Percentiles rank a stretch among this genome's conserved stretches.
phyloP scores from a whole-genome alignment of 2,113 vertebrate species.

The Danionella cerebrum region DNA sequence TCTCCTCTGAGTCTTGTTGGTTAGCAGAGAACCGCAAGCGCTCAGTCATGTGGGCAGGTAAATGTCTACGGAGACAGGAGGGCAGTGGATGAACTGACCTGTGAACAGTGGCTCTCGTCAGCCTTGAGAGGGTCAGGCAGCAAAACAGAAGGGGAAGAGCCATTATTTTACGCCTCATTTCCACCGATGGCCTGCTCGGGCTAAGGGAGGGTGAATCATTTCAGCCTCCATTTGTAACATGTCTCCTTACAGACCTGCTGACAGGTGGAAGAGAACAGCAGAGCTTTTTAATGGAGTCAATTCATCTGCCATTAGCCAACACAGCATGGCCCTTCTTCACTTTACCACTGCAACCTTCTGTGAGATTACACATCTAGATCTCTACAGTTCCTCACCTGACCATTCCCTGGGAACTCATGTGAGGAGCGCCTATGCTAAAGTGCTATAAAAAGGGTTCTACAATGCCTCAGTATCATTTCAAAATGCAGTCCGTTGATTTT shows the following conservation, averaged over 20 bases:
- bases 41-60: background rate
- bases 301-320: constrained; percentile 16
- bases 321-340: background rate
- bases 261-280: constrained; percentile 10
- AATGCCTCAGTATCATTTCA: background rate
- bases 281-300: constrained; percentile 27
- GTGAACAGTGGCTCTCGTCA: constrained; percentile 50
- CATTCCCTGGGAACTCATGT: background rate
- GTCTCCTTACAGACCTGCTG: constrained; percentile 20
- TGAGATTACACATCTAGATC: constrained; percentile 25
- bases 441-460: background rate
- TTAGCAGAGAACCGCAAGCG: constrained; percentile 1
- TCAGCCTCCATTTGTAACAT: constrained; percentile 12
- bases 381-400: background rate
- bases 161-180: constrained; percentile 36
- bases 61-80: constrained; percentile 14
- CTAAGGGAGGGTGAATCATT: constrained; percentile 8
- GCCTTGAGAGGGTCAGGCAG: background rate
- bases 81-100: constrained; percentile 47
- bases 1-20: background rate
- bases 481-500: background rate
- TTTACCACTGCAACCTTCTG: background rate
- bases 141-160: constrained; percentile 13
- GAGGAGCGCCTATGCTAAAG: constrained; percentile 3
- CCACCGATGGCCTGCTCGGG: constrained; percentile 17